Conservation (phyloP, 2,797 vertebrate genomes). For the Cyprinella venusta region DNA sequence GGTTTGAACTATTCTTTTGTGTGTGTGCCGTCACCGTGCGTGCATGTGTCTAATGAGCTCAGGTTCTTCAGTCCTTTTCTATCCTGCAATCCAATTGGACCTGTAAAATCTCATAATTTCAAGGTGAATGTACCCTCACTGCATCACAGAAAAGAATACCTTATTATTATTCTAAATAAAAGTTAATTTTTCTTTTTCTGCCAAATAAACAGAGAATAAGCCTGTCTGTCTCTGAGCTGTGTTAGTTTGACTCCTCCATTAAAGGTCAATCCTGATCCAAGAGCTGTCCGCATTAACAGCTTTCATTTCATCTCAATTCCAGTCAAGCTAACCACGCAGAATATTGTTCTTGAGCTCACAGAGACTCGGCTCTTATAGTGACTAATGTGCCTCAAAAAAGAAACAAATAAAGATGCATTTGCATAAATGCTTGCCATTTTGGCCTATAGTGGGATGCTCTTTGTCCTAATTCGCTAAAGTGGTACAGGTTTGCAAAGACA, state of each 20-base stretch:
- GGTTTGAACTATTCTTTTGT: background rate
- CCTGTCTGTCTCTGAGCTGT: background rate
- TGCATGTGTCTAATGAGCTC: background rate
- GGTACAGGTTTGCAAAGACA: conserved; percentile 40
- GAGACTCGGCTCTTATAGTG: background rate
- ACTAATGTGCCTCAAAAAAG: background rate
- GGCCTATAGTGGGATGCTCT: background rate
- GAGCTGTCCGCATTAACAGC: background rate
- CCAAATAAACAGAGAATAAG: conserved; percentile 27
- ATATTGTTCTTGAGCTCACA: background rate
- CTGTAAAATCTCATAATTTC: background rate
- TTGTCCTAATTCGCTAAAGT: conserved; percentile 50
- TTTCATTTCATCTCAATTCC: conserved; percentile 7
- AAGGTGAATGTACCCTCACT: background rate
- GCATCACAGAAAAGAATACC: conserved; percentile 7
- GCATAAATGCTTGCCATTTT: background rate
- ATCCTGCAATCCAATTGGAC: conserved; percentile 4
- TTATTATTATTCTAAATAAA: background rate
- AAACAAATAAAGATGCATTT: background rate
- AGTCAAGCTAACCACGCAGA: conserved; percentile 10
- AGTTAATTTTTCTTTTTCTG: background rate
- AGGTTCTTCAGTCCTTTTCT: background rate
- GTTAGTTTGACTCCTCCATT: conserved; percentile 21
- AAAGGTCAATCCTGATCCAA: conserved; percentile 29
- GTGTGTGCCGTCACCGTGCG: background rate